Evolutionary conservation across 1,140 invertebrate genomes (phyloP).

Genomic region (Pseudomyrmex pallidus): DNA sequence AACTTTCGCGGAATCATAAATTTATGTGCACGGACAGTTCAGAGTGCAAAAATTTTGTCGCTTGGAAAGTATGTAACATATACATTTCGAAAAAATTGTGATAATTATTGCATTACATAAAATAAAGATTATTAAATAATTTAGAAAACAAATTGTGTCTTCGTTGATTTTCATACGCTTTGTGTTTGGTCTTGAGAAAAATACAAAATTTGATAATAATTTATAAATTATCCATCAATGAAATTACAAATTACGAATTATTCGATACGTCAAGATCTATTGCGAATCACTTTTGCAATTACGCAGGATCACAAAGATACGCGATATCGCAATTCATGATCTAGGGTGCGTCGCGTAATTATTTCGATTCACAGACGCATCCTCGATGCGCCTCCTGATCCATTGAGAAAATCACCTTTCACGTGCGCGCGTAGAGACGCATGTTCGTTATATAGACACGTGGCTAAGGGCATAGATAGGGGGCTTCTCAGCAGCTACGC

Average conservation of each 20-base stretch:
- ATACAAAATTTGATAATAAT: not conserved
- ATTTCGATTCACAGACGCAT: constrained; percentile 48
- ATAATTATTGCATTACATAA: not conserved
- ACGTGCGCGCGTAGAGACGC: constrained; percentile 64
- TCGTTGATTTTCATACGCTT: not conserved
- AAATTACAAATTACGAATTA: not conserved
- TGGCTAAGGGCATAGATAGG: constrained; percentile 51
- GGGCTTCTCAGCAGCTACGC: constrained; percentile 3
- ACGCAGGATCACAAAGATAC: not conserved
- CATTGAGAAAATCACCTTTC: constrained; percentile 62
- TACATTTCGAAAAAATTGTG: not conserved
- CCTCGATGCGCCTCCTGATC: not conserved
- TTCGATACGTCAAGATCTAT: not conserved
- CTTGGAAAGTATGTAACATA: not conserved
- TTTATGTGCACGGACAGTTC: not conserved
- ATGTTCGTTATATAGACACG: constrained; percentile 58
- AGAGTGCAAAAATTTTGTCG: not conserved
- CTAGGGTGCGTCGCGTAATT: not conserved
- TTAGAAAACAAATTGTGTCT: not conserved
- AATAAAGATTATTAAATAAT: not conserved
- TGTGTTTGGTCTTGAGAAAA: not conserved
- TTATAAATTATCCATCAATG: not conserved
- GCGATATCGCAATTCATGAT: not conserved
- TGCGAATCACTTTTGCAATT: not conserved
- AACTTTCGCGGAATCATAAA: not conserved